Evolutionary conservation across 2,888 invertebrate genomes (phyloP), one percentile per base, ranked within the genome.

Genomic region (Coronaproctus castanopsis): DNA sequence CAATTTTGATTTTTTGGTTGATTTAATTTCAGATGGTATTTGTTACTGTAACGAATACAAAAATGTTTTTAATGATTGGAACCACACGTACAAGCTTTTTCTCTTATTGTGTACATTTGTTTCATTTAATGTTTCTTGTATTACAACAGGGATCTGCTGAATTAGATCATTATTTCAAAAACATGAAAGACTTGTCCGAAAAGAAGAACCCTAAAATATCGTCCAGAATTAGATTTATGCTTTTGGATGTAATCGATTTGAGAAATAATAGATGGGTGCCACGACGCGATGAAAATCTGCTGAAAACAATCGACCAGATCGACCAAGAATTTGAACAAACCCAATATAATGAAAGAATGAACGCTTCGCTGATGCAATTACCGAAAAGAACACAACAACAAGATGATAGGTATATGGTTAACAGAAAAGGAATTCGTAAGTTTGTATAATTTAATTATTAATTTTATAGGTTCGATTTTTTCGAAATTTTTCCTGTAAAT

Each of bases 231-330:
- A 72, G 80, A 52, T 86, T 86, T 68, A 88, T 89, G 87, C 74
- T 91, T 49, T 85, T 87, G 76, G 95, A 96, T 74, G 88, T 93
- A 0, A 84, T 93, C 62, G 95, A 93, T 68, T 77, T 96, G 62
- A 79, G 87, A 63, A 77, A 78, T 68, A 82, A 81, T 68, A 82
- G 81, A 66, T 96, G 95, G 95, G 77, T 87, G 58, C 84, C 87
- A 2, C 79, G 91, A 61, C 79, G 89, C 64, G 86, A 85, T 63
- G 90, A 92, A 66, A 81, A 83, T 51, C 86, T 85, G 68, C 95
- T 95, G 1, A 95, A 91, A 71, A 93, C 88, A 65, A 90, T 96
- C 76, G 91, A 90, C 67, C 87, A 95, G 74, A 91, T 96, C 62
- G 92, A 93, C 71, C 85, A 87, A 14, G 86, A 88, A 48, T 22